Conservation (phyloP, 2,113 vertebrate genomes). For the Plecotus auritus region DNA sequence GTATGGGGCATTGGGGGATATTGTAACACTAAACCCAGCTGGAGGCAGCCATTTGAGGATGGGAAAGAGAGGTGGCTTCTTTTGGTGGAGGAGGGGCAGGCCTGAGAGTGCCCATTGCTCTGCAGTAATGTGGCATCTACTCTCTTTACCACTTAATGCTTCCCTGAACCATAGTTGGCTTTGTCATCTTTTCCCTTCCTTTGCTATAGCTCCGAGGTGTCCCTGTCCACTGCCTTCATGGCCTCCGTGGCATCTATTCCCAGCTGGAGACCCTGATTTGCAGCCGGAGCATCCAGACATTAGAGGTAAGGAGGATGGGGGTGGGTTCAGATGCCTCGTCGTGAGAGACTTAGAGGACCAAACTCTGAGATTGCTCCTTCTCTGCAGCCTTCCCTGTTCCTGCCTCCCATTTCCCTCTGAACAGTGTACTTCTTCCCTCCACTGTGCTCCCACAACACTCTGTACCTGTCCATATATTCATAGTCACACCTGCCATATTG, state of each 20-base stretch:
- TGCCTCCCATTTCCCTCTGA: neutral
- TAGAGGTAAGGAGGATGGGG: conserved; percentile 84
- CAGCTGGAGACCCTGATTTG: conserved; percentile 93
- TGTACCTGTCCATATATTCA: neutral
- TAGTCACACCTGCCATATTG: neutral
- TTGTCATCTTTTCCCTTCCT: neutral
- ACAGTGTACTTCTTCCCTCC: neutral
- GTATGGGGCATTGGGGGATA: conserved; percentile 69
- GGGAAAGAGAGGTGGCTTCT: neutral
- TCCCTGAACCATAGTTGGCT: neutral
- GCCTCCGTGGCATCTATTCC: conserved; percentile 92
- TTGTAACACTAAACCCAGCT: neutral
- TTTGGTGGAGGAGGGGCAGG: neutral
- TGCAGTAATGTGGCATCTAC: neutral
- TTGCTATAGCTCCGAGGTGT: conserved; percentile 83
- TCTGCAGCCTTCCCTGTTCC: neutral
- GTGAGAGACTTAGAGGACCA: neutral
- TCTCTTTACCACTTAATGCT: neutral
- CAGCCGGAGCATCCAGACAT: conserved; percentile 88
- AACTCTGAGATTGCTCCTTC: neutral
- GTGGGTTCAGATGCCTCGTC: neutral
- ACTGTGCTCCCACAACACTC: neutral
- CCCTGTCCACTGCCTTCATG: conserved; percentile 90
- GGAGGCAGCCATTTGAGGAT: neutral
- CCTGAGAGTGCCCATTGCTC: neutral